Conservation (phyloP, 1,140 invertebrate species). For the Lordiphosa stackelbergi region DNA sequence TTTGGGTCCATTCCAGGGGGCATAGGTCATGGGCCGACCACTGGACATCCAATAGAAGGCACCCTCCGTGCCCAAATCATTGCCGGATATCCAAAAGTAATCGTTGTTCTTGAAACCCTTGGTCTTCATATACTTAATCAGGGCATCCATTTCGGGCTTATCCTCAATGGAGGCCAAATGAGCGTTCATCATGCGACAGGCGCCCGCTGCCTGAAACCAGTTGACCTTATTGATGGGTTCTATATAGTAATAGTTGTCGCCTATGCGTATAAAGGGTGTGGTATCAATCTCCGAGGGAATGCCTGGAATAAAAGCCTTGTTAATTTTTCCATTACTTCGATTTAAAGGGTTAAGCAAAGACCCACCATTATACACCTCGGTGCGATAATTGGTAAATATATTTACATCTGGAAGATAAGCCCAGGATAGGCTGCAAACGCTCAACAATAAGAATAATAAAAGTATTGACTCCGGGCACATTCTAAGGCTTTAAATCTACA, state of each 20-base stretch:
- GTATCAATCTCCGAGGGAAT: conserved; percentile 61
- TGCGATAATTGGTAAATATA: conserved; percentile 62
- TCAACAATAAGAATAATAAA: conserved; percentile 24
- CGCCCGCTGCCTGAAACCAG: conserved; percentile 59
- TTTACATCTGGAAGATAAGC: conserved; percentile 55
- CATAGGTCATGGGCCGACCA: conserved; percentile 53
- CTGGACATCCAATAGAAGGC: conserved; percentile 62
- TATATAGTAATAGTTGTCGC: conserved; percentile 62
- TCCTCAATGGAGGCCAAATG: conserved; percentile 60
- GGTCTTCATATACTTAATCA: conserved; percentile 51
- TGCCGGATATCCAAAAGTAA: conserved; percentile 63
- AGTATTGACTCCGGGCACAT: not conserved
- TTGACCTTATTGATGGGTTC: conserved; percentile 61
- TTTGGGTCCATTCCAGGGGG: conserved; percentile 54
- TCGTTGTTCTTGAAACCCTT: conserved; percentile 61
- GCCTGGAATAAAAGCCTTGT: conserved; percentile 10
- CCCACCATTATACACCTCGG: conserved; percentile 59
- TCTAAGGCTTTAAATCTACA: not conserved
- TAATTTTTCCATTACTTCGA: not conserved
- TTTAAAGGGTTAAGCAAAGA: too few relatives aligned
- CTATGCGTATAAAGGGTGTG: conserved; percentile 52
- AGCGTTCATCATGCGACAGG: conserved; percentile 64
- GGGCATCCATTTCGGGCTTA: conserved; percentile 57
- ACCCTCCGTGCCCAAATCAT: conserved; percentile 58
- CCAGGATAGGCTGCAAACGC: conserved; percentile 8